phyloP scores from a whole-genome alignment of 2,888 invertebrate species.

The Eupithecia inturbata region DNA sequence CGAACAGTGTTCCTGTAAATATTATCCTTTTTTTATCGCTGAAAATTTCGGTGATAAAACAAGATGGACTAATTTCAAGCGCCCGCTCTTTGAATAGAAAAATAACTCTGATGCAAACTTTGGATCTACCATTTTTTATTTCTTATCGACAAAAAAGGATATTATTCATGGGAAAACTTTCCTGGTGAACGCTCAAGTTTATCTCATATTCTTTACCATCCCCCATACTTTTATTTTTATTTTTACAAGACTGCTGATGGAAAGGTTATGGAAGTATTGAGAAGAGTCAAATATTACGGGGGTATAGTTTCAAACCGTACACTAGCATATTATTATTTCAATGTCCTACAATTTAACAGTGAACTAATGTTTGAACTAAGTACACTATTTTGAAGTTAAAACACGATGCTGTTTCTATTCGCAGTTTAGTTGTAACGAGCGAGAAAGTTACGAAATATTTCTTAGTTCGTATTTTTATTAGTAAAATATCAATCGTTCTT shows the following conservation, averaged over 20 bases:
- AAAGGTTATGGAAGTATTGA: not conserved
- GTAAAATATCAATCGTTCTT: not conserved
- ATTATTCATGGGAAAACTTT: not conserved
- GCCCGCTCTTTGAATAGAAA: not conserved
- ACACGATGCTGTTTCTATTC: not conserved
- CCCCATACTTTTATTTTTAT: not conserved
- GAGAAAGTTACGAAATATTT: not conserved
- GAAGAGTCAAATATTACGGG: not conserved
- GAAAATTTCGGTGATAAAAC: not conserved
- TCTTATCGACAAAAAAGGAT: not conserved
- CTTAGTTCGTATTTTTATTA: not conserved
- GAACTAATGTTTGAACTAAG: not conserved
- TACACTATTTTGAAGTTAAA: not conserved
- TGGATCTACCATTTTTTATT: not conserved
- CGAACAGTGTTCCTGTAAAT: not conserved
- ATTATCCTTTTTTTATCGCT: not conserved
- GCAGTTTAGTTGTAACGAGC: not conserved
- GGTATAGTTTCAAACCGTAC: not conserved
- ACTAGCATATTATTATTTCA: not conserved
- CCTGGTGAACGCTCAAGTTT: not conserved
- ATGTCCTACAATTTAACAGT: slow-evolving; percentile 5
- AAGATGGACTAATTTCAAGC: not conserved
- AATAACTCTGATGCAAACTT: not conserved
- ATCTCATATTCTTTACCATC: not conserved
- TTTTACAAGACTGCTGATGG: not conserved